Evolutionary conservation across 2,797 vertebrate species (phyloP), one percentile per base, ranked within the genome.

Genomic region (Dendrocincla tyrannina): DNA sequence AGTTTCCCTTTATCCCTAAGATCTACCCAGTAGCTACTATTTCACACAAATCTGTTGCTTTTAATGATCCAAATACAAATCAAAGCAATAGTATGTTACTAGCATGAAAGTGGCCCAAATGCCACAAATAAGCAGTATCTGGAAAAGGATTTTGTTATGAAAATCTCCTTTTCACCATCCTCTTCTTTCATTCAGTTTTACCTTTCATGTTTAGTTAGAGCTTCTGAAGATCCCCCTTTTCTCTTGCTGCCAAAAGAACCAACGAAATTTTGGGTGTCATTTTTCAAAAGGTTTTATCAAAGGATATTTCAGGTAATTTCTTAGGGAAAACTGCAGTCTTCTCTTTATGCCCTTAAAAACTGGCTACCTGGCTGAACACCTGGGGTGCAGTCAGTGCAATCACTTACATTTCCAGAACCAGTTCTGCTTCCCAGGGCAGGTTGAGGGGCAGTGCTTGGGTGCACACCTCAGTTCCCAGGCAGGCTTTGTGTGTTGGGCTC

Each of bases 241-340:
- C 42, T 55, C 33, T 64, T 2, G 1, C 37, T 74, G 30, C 30
- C 27, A 25, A 79, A 72, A 70, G 5, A 70, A 50, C 23, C 14
- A 37, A 67, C 0, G 0, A 70, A 62, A 49, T 30, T 13, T 7
- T 23, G 14, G 16, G 23, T 2, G 17, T 2, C 47, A 49, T 17
- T 66, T 79, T 93, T 73, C 23, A 30, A 46, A 52, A 81, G 17
- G 8, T n/a, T 78, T 72, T 42, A 35, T 44, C 39, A 62, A 50
- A 56, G 9, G 32, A 14, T 69, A 76, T 82, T 68, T 68, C 10
- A 19, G 19, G n/a, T 17, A 8, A 33, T 58, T 59, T 66, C 86
- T 68, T 42, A 39, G 24, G 15, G 18, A 32, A 44, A 86, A 84
- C 9, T 19, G 8, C 5, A 58, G 3, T n/a, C 30, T 62, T 53